A percentile compares a stretch with the other conserved stretches of the same genome.
Conservation (phyloP, 2,113 vertebrate genomes). For the Sterrhoptilus dennistouni region DNA sequence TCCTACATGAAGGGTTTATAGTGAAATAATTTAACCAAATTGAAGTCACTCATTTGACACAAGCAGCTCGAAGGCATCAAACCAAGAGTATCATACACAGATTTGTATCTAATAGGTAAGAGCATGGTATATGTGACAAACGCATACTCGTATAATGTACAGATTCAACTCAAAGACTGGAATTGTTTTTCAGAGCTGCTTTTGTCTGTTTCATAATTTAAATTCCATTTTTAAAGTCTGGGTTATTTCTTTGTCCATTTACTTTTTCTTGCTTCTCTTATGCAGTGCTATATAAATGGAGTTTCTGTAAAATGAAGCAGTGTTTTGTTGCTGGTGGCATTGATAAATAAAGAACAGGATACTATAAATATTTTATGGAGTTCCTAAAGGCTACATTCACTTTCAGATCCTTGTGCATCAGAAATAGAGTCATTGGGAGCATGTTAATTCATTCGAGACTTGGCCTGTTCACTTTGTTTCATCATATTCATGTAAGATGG, state of each 20-base stretch:
- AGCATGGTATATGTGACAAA: not conserved
- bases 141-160: not conserved
- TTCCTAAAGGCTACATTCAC: conserved; percentile 53
- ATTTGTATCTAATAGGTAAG: not conserved
- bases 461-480: not conserved
- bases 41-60: not conserved
- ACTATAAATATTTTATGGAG: conserved; percentile 63
- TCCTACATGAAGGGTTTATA: not conserved
- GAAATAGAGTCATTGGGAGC: not conserved
- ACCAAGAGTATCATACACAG: not conserved
- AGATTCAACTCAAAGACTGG: not conserved
- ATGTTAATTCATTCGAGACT: not conserved
- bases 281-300: not conserved
- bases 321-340: conserved; percentile 46
- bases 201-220: not conserved
- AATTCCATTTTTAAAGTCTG: not conserved
- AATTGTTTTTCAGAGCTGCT: not conserved
- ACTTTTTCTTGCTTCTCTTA: not conserved
- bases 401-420: conserved; percentile 30
- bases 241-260: not conserved
- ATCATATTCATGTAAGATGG: not conserved
- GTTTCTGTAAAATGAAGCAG: conserved; percentile 18
- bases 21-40: not conserved
- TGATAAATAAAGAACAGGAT: conserved; percentile 65
- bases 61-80: not conserved